Evolutionary conservation across 2,888 invertebrate species (phyloP), one percentile per base, ranked within the genome.

Genomic region (Clusia tigrina): DNA sequence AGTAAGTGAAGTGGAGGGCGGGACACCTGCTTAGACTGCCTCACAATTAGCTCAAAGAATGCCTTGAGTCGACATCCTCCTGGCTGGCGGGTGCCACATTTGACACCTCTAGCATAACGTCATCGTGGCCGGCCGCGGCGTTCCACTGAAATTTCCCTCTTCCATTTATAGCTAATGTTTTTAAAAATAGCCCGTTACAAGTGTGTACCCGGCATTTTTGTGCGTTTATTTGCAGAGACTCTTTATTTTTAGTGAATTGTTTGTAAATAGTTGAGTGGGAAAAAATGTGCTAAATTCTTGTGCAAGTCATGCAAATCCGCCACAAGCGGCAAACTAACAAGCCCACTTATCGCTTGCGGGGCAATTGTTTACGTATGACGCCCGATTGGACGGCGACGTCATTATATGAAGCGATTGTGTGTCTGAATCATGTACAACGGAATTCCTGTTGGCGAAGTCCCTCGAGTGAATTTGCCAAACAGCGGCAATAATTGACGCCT

Each of bases 21-120:
- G n/a, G n/a, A n/a, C 25, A 18, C 38, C 54, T 17, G 23, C n/a
- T n/a, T n/a, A n/a, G n/a, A n/a, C n/a, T n/a, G n/a, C n/a, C n/a
- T n/a, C n/a, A n/a, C n/a, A n/a, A 17, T 26, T n/a, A 17, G 23
- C 18, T 52, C 48, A 18, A 59, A 67, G 62, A 60, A 65, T 54
- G 57, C 54, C 63, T 54, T 65, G 54, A 59, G 22, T 63, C n/a
- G 42, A 42, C n/a, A 48, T 48, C 48, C 48, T 20, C 48, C 48
- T 15, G 18, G 12, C 32, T 6, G 6, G 18, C 22, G 15, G 2
- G 22, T 48, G 20, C 48, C 20, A 18, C 20, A 20, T 48, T 48
- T 48, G 20, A 48, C 48, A 48, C 48, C 5, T 20, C 22, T 48
- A 9, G 2, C 48, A 48, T 48, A 48, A 48, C 48, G 48, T 48